Base-by-base conservation (phyloP, 37 sponge, comb jelly and placozoan species). In the Bolinopsis microptera region DNA sequence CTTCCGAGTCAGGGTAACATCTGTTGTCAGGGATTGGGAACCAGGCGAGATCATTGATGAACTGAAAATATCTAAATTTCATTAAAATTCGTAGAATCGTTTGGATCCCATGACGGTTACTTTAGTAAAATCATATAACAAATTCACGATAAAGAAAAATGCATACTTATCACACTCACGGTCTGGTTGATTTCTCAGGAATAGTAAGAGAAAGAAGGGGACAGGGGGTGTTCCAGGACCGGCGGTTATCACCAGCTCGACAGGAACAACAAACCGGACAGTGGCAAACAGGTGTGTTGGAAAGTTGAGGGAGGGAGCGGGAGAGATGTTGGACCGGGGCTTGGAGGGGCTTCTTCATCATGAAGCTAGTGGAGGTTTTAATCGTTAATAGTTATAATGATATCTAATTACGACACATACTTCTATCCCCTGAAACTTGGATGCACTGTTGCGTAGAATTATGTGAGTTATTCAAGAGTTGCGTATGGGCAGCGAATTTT, bases 261-360 rank as follows among this genome's bases (percentile, higher is more conserved):
- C 90, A 86, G 61, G 38, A 34, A 38, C 90, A 86, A 23, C 90
- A 86, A 35, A 86, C 90, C 8, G 90, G 90, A 86, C 90, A 86
- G 90, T 86, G 90, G 30, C 90, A 86, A 8, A n/a, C 38, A 39
- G 61, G 61, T 3, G 36, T 27, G 31, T 23, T 86, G 26, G 90
- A 13, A 5, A 86, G 90, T 3, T 24, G 61, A n/a, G 90, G 90
- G 48, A 86, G 90, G 25, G 90, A 86, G 26, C 90, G 90, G 26
- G 90, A 86, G 0, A 41, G 31, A 1, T 41, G 90, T 35, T 3
- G 61, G 9, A 9, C 61, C 1, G 41, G 32, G n/a, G 90, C 3
- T 21, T 3, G 61, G 25, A n/a, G 38, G n/a, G 61, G 41, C 39
- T 86, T 41, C 61, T 39, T 41, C 61, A 77, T 77, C 61, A 48